Evolutionary conservation across 2,113 vertebrate genomes (phyloP).

Genomic region (Collichthys lucidus): DNA sequence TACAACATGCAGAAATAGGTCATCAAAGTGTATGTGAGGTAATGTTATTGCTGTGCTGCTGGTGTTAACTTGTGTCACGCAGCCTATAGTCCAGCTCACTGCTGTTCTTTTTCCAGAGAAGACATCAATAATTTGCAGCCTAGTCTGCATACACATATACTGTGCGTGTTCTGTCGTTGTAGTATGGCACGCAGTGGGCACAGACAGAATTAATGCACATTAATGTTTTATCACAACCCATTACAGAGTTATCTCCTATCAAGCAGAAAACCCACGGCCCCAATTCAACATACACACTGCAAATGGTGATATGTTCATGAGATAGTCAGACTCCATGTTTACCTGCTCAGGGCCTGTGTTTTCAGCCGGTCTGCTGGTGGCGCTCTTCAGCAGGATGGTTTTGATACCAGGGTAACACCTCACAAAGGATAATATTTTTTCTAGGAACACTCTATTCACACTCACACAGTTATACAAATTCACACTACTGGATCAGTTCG

Average conservation of each 20-base stretch:
- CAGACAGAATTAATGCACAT: slow-evolving; percentile 59
- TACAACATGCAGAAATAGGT: slow-evolving; percentile 4
- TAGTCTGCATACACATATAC: slow-evolving; percentile 44
- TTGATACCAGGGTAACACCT: not conserved
- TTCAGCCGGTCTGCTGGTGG: slow-evolving; percentile 17
- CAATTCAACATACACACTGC: slow-evolving; percentile 7
- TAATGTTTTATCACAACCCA: slow-evolving; percentile 56
- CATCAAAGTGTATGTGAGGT: slow-evolving; percentile 20
- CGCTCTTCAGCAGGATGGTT: slow-evolving; percentile 2
- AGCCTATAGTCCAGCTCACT: slow-evolving; percentile 23
- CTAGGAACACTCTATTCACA: not conserved
- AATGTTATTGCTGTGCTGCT: not conserved
- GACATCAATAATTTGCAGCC: slow-evolving; percentile 68
- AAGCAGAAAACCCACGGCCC: slow-evolving; percentile 31
- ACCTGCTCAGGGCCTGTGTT: not conserved
- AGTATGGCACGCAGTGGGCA: slow-evolving; percentile 17
- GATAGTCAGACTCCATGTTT: not conserved
- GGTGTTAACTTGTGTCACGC: slow-evolving; percentile 9
- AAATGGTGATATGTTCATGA: not conserved
- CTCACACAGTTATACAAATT: no score
- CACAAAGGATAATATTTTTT: not conserved
- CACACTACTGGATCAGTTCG: no score
- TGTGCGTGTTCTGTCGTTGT: slow-evolving; percentile 8
- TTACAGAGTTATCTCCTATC: slow-evolving; percentile 29
- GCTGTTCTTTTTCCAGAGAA: slow-evolving; percentile 49